Evolutionary conservation across 2,888 invertebrate genomes (phyloP).

Genomic region (Tipula unca): DNA sequence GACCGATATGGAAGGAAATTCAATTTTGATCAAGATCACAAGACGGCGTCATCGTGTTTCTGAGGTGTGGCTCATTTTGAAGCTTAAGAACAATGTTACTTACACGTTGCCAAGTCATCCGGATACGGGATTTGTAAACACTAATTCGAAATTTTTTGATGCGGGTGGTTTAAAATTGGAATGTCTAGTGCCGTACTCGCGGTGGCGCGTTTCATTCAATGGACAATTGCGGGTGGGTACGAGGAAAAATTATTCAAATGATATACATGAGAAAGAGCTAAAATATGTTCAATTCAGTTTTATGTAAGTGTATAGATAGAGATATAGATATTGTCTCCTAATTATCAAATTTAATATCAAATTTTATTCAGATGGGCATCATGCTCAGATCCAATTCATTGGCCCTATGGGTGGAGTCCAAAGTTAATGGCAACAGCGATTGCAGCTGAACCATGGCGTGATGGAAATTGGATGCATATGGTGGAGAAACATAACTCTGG

Average conservation of each 20-base stretch:
- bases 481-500: slow-evolving; percentile 44
- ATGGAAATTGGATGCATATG: slow-evolving; percentile 47
- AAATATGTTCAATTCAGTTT: slow-evolving; percentile 49
- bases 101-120: slow-evolving; percentile 48
- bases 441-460: slow-evolving; percentile 50
- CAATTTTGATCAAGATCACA: slow-evolving; percentile 47
- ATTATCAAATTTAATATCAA: neutral
- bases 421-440: slow-evolving; percentile 48
- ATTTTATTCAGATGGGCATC: slow-evolving; percentile 48
- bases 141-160: slow-evolving; percentile 47
- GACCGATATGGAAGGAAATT: slow-evolving; percentile 48
- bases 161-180: slow-evolving; percentile 53
- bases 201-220: slow-evolving; percentile 58
- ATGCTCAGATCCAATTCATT: slow-evolving; percentile 42
- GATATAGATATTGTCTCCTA: neutral
- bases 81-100: slow-evolving; percentile 38
- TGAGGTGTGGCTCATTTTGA: slow-evolving; percentile 49
- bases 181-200: slow-evolving; percentile 50
- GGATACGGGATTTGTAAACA: slow-evolving; percentile 42
- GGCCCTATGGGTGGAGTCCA: slow-evolving; percentile 50
- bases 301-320: slow-evolving; percentile 47
- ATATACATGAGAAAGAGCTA: slow-evolving; percentile 35
- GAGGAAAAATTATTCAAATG: slow-evolving; percentile 32
- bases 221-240: slow-evolving; percentile 52
- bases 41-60: slow-evolving; percentile 45